Evolutionary conservation across 92 coral and sea anemone genomes (phyloP), one percentile per base, ranked within the genome.

Genomic region (Hydrozoanthus gracilis): DNA sequence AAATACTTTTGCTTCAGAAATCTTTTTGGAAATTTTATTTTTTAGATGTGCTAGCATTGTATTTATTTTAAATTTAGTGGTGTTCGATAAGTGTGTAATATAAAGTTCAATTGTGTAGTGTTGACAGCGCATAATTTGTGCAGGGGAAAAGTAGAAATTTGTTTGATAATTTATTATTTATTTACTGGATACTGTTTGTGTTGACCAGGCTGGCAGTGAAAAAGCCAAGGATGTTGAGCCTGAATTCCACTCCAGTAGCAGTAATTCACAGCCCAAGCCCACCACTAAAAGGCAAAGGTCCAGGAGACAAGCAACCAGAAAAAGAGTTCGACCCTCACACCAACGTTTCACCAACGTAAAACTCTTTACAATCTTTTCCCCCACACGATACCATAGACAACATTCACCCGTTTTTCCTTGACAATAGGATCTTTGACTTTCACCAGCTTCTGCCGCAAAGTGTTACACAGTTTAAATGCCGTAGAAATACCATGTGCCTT

Each of bases 281-380:
- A 44, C 77, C 51, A 39, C 77, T 72, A 55, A 72, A 72, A 72
- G 77, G 77, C 77, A 72, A 72, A 72, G 3, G 15, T 72, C 77
- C 77, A 72, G 77, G 55, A 72, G 77, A 1, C 77, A 72, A 72
- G 77, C 77, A 72, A 55, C 77, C 77, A 73, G 78, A 44, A 73
- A 73, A 73, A 73, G 60, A 73, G 78, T 49, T 73, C 56, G 78
- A 73, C 78, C 78, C 78, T 48, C 58, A 73, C 78, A 73, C 78
- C 20, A 44, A 68, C 73, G n/a, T n/a, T n/a, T n/a, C n/a, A n/a
- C n/a, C n/a, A n/a, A n/a, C n/a, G n/a, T n/a, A n/a, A n/a, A n/a
- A n/a, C n/a, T n/a, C n/a, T n/a, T n/a, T n/a, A n/a, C n/a, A n/a
- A n/a, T n/a, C n/a, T n/a, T n/a, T n/a, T n/a, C n/a, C n/a, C n/a